Conservation (phyloP, 2,797 vertebrate genomes). For the Eremophila alpestris region DNA sequence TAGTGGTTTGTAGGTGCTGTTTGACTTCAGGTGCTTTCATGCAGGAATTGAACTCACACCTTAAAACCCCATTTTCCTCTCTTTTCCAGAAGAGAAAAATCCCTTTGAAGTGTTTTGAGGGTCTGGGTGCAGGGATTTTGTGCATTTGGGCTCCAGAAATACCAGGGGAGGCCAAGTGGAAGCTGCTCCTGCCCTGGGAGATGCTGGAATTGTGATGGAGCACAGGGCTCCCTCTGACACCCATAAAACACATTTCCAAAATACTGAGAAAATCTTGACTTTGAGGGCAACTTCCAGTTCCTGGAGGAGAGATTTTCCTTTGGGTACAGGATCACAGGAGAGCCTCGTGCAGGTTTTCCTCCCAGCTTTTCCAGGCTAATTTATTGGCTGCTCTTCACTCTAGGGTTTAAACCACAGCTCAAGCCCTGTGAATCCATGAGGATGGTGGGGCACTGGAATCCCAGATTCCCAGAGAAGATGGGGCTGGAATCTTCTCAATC, state of each 20-base stretch:
- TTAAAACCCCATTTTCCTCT: no score
- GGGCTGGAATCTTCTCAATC: not conserved
- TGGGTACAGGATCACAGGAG: accelerated
- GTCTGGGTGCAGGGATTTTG: accelerated
- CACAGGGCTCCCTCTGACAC: not conserved
- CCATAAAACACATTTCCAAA: not conserved
- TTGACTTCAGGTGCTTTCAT: accelerated
- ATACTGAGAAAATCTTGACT: accelerated
- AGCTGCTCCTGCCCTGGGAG: not conserved
- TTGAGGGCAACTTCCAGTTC: not conserved
- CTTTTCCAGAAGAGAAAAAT: not conserved
- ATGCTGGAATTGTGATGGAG: not conserved
- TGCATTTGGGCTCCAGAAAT: not conserved
- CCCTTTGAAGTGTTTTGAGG: accelerated
- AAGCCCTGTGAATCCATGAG: not conserved
- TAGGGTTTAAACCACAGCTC: not conserved
- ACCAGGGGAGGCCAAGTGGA: not conserved
- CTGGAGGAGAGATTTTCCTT: not conserved
- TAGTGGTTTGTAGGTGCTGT: accelerated
- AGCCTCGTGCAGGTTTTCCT: accelerated
- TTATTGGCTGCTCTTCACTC: not conserved
- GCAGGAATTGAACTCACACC: not conserved
- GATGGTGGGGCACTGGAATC: not conserved
- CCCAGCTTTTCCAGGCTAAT: not conserved
- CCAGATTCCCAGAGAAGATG: not conserved